Evolutionary conservation across 2,888 invertebrate species (phyloP).

Genomic region (Nephrotoma flavescens): DNA sequence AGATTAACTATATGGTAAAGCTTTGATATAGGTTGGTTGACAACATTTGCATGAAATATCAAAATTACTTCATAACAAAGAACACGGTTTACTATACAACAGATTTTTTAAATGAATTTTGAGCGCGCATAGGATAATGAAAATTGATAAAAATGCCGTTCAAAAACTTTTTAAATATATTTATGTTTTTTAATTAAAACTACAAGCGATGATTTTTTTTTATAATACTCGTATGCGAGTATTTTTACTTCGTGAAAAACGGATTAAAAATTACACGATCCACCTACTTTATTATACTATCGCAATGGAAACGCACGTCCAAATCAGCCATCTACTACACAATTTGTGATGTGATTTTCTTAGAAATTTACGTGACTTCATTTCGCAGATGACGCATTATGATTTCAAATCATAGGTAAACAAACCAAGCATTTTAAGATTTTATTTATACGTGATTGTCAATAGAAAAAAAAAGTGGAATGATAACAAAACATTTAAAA

Average conservation of each 20-base stretch:
- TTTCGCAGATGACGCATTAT: not conserved
- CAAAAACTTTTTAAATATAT: too few relatives aligned
- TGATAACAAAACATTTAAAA: not conserved
- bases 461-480: not conserved
- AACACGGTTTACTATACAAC: too few relatives aligned
- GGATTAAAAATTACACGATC: too few relatives aligned
- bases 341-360: not conserved
- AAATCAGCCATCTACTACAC: not conserved
- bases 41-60: not conserved
- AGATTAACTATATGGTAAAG: not conserved
- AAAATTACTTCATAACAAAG: too few relatives aligned
- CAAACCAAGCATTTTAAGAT: not conserved
- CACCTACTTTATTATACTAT: too few relatives aligned
- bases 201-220: too few relatives aligned
- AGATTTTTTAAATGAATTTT: too few relatives aligned
- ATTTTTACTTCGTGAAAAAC: too few relatives aligned
- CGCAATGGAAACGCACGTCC: not conserved
- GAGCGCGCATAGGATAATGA: too few relatives aligned
- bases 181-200: too few relatives aligned
- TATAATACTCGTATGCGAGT: too few relatives aligned
- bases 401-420: not conserved
- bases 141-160: too few relatives aligned
- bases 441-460: not conserved
- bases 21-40: not conserved
- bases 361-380: not conserved